Conservation (phyloP, 2,113 vertebrate species). For the Chauna torquata region DNA sequence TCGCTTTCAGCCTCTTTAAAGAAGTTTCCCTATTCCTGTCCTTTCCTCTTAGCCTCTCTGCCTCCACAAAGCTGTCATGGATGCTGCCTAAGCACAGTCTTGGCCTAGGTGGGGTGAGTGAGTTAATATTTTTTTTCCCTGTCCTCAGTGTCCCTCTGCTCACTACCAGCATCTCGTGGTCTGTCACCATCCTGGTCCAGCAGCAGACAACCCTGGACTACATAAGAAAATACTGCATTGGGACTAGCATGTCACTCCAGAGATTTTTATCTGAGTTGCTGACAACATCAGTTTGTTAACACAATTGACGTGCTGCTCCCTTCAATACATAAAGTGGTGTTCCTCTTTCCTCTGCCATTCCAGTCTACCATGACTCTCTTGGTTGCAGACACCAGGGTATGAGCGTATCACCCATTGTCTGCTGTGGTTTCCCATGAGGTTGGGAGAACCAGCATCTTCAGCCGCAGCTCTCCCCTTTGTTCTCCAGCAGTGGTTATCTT, state of each 20-base stretch:
- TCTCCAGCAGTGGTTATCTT: neutral
- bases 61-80: neutral
- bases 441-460: neutral
- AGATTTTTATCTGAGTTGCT: neutral
- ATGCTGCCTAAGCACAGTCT: neutral
- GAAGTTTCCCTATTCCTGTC: neutral
- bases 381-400: fast-evolving
- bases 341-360: fast-evolving
- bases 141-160: neutral
- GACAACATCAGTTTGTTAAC: neutral
- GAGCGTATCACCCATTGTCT: neutral
- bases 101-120: neutral
- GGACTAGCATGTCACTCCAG: neutral
- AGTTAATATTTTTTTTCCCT: neutral
- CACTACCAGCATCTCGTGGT: neutral
- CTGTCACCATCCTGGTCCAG: fast-evolving
- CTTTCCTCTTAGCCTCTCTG: neutral
- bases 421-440: fast-evolving
- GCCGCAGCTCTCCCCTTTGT: neutral
- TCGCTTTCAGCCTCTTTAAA: neutral
- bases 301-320: neutral
- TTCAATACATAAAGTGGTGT: neutral
- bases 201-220: neutral
- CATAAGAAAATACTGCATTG: neutral
- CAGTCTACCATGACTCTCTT: neutral